Base-by-base conservation (phyloP, 1,140 invertebrate species). In the Musca domestica region DNA sequence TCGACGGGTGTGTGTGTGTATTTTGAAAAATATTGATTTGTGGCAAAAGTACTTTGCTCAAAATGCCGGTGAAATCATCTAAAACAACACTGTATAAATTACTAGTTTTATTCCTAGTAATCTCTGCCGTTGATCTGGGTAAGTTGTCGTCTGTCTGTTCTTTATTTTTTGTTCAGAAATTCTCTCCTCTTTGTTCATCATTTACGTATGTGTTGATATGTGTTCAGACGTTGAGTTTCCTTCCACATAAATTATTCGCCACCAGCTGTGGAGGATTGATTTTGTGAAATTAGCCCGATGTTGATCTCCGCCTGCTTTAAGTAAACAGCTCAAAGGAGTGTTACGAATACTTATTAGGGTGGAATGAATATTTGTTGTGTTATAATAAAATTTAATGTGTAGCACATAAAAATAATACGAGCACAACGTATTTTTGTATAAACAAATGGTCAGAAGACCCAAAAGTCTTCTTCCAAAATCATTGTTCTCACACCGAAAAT, bases 51-150 rank as follows among this genome's bases (percentile, higher is more conserved):
- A 41, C 17, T 20, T 30, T 41, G 14, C 27, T 19, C 54, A 58
- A 58, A 58, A 61, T 61, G 56, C 34, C 56, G 56, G 17, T 23
- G 19, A 61, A 41, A 61, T 61, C 56, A 17, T 61, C 15, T 5
- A 51, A 19, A 19, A 23, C 30, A 41, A 34, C 15, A 30, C 48
- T 20, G 48, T 19, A 61, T 61, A 61, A 34, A 34, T 61, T 61
- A 34, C 56, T 61, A 61, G 34, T 61, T 61, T 61, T 61, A 41
- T 61, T 61, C 27, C 20, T 27, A 20, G 25, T 61, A 20, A 41
- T 61, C 56, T n/a, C 15, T 19, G 17, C 34, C 7, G 56, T 19
- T 41, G 56, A 61, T 61, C 56, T 61, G 17, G 56, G 56, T 61
- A 61, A 61, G 56, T 61, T 61, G n/a, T 20, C 20, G 25, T 34